Base-by-base conservation (phyloP, 2,113 vertebrate species). In the Petromus typicus region DNA sequence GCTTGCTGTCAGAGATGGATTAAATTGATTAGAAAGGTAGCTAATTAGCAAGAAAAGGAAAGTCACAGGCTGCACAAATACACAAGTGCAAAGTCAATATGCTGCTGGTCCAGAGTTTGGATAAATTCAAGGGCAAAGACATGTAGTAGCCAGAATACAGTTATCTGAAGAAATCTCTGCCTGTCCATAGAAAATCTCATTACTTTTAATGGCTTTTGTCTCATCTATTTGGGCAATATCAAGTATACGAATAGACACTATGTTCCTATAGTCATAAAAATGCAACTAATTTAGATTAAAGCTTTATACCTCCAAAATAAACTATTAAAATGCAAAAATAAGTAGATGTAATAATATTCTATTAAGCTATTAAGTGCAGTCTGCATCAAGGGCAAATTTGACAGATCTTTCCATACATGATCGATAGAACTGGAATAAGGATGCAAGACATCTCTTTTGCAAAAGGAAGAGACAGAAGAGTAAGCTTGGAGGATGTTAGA, bases 1-100 rank as follows among this genome's bases (percentile, higher is more conserved):
- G 75, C 80, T 91, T 97, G 91, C 95, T 97, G 95, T 97, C 96
- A 97, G 83, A 97, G 92, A 96, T 95, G 86, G 82, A 96, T 96
- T 97, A 97, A 97, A 97, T 90, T 97, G 97, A 97, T 95, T 98
- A 97, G 88, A 94, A 64, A 95, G 71, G 83, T 95, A 27, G 95
- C 94, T 97, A 97, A 97, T 97, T 98, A 96, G 64, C 66, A 96
- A 78, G 59, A 95, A 89, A 94, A 86, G 69, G 66, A 94, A 92
- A 97, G 89, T 91, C 96, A 97, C 51, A 86, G 71, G 48, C 71
- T 85, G 32, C 48, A 90, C 45, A 86, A 93, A 95, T 82, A 75
- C 25, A 14, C 25, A 95, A 97, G 86, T 51, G 51, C 61, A 54
- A 95, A 94, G 63, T 56, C 91, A 94, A 93, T 91, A 71, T 59